phyloP scores from a whole-genome alignment of 2,888 invertebrate species.

The Lasioglossum marginatum region DNA sequence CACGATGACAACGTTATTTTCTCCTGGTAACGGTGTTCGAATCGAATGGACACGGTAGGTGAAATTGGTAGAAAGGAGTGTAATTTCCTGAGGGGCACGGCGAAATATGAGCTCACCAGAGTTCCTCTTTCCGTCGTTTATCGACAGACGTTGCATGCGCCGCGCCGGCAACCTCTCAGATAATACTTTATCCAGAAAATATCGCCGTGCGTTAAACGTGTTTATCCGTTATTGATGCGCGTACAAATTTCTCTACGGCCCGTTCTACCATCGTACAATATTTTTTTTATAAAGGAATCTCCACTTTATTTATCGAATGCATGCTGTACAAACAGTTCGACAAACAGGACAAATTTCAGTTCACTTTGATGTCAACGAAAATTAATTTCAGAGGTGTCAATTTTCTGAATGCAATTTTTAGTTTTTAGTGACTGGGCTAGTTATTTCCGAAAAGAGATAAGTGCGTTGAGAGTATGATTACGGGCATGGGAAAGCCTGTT shows the following conservation, averaged over 20 bases:
- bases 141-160: constrained; percentile 44
- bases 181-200: constrained; percentile 57
- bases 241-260: neutral
- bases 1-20: constrained; percentile 67
- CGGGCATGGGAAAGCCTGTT: neutral
- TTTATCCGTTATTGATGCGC: constrained; percentile 36
- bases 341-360: too few species aligned
- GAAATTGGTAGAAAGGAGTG: constrained; percentile 66
- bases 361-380: neutral
- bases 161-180: constrained; percentile 24
- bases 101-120: constrained; percentile 63
- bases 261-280: neutral
- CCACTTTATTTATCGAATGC: neutral
- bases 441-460: neutral
- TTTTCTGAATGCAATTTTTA: neutral
- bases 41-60: constrained; percentile 48
- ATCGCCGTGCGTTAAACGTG: constrained; percentile 40
- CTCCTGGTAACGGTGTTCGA: constrained; percentile 52
- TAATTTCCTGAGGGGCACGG: constrained; percentile 68
- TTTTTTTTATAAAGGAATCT: neutral
- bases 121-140: constrained; percentile 59
- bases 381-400: neutral
- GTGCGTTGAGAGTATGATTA: neutral
- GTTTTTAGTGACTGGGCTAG: too few species aligned
- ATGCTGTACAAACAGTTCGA: neutral